phyloP scores from a whole-genome alignment of 2,888 invertebrate species.

The Aleiodes leptofemur region DNA sequence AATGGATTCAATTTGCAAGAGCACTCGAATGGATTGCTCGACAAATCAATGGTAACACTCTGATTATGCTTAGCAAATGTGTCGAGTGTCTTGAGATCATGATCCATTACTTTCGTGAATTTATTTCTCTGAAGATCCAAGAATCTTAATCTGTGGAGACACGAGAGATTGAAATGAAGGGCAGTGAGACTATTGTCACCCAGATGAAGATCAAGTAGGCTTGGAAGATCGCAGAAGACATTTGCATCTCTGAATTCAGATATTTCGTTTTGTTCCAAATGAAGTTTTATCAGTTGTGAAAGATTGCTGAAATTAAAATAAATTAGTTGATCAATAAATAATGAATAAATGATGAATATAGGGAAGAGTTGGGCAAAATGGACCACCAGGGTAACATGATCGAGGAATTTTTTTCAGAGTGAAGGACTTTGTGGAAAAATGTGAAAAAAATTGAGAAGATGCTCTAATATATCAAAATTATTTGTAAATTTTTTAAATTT shows the following conservation, averaged over 20 bases:
- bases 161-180: slow-evolving; percentile 82
- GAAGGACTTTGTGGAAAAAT: too few relatives aligned
- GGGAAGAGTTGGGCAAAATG: not conserved
- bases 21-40: slow-evolving; percentile 83
- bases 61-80: slow-evolving; percentile 76
- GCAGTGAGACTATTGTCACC: slow-evolving; percentile 81
- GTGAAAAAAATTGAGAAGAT: too few relatives aligned
- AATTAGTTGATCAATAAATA: slow-evolving; percentile 10
- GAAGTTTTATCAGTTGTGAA: slow-evolving; percentile 81
- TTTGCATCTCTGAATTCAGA: slow-evolving; percentile 80
- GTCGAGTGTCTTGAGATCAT: slow-evolving; percentile 79
- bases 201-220: slow-evolving; percentile 82
- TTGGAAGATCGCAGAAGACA: slow-evolving; percentile 84
- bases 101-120: slow-evolving; percentile 75
- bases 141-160: slow-evolving; percentile 81
- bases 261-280: slow-evolving; percentile 87
- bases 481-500: too few relatives aligned
- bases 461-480: too few relatives aligned
- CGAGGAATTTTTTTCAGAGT: too few relatives aligned
- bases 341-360: not conserved
- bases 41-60: slow-evolving; percentile 79
- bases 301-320: slow-evolving; percentile 76
- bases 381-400: too few relatives aligned
- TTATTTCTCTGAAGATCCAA: slow-evolving; percentile 83
- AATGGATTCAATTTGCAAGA: slow-evolving; percentile 80